Evolutionary conservation across 2,797 vertebrate genomes (phyloP).

Genomic region (Xiphophorus birchmanni): DNA sequence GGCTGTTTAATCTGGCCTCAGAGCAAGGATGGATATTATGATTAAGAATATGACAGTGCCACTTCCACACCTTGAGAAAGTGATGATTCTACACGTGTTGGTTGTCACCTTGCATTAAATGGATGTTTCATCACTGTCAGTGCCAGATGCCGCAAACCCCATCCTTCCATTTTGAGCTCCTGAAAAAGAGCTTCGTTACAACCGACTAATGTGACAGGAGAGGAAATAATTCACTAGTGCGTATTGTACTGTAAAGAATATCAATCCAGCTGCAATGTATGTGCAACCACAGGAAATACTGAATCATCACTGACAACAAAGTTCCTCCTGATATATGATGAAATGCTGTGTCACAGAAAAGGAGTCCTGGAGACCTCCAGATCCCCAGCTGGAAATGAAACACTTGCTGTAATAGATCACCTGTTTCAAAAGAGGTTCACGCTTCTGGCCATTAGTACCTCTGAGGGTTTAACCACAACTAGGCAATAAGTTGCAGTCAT

Average conservation of each 20-base stretch:
- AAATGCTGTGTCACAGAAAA: constrained; percentile 55
- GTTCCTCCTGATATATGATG: constrained; percentile 37
- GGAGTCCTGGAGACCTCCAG: constrained; percentile 60
- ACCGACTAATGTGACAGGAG: constrained; percentile 38
- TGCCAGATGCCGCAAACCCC: constrained; percentile 57
- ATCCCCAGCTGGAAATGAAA: constrained; percentile 67
- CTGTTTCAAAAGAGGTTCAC: constrained; percentile 68
- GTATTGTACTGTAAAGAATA: constrained; percentile 49
- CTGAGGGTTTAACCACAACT: constrained; percentile 66
- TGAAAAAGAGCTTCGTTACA: constrained; percentile 44
- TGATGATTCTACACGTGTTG: constrained; percentile 75
- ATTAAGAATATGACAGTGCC: constrained; percentile 77
- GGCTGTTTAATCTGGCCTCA: constrained; percentile 72
- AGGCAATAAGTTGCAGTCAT: constrained; percentile 59
- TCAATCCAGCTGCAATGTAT: constrained; percentile 20
- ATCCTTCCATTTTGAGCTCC: constrained; percentile 45
- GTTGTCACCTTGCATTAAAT: constrained; percentile 76
- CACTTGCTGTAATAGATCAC: constrained; percentile 76
- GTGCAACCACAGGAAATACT: constrained; percentile 38
- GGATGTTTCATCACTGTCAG: constrained; percentile 76
- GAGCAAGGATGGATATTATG: constrained; percentile 68
- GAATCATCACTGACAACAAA: constrained; percentile 49
- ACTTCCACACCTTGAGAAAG: constrained; percentile 78
- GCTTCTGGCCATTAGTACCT: constrained; percentile 71
- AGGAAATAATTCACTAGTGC: constrained; percentile 32